These are phyloP conservation scores for Beaufortia kweichowensis DNA, from an alignment of 2,113 vertebrate genomes.

Conservation along the genomic window DNA sequence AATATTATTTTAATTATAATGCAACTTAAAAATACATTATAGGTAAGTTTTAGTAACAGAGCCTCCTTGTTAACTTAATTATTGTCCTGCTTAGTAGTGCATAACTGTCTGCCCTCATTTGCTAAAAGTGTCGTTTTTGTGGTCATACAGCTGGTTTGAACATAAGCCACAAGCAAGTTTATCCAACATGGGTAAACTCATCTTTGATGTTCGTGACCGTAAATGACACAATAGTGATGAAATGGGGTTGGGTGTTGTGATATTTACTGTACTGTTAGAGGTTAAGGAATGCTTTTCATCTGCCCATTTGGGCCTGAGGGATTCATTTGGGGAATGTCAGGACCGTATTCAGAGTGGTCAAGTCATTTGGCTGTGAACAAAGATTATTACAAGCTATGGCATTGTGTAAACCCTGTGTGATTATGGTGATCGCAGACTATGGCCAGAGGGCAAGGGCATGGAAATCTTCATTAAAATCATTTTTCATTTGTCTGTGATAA, in stretches of 20 bases:
- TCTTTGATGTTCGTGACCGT: slow-evolving; percentile 44
- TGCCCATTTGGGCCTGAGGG: slow-evolving; percentile 52
- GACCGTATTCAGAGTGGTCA: slow-evolving; percentile 43
- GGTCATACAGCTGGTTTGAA: neutral
- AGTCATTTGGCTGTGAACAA: slow-evolving; percentile 43
- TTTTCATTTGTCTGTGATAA: slow-evolving; percentile 23
- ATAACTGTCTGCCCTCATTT: neutral
- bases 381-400: slow-evolving; percentile 45
- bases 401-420: slow-evolving; percentile 40
- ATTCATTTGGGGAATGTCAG: slow-evolving; percentile 46
- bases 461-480: slow-evolving; percentile 18
- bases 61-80: neutral
- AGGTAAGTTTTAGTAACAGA: neutral
- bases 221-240: slow-evolving; percentile 51
- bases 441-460: slow-evolving; percentile 10
- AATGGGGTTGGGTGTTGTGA: slow-evolving; percentile 42
- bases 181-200: neutral
- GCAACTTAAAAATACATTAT: neutral
- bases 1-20: too few species aligned
- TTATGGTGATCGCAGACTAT: slow-evolving; percentile 39
- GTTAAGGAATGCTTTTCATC: slow-evolving; percentile 58
- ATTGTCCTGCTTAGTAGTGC: neutral
- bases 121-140: slow-evolving; percentile 2
- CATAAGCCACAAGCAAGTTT: neutral
- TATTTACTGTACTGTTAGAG: slow-evolving; percentile 55